phyloP scores from a whole-genome alignment of 2,888 invertebrate genomes.

The Mellilla xanthometata region DNA sequence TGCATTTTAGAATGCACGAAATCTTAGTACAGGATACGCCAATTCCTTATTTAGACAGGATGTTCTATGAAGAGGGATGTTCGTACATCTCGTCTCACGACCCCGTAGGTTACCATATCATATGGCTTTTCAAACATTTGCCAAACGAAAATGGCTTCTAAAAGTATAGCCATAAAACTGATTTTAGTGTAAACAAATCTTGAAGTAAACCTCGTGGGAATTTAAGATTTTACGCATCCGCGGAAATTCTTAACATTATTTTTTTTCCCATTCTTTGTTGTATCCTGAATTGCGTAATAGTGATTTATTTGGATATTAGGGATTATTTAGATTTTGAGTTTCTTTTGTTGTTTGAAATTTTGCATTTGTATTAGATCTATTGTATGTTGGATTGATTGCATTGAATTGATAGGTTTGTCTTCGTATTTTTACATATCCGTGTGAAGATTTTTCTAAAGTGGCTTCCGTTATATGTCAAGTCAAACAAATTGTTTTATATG shows the following conservation, averaged over 20 bases:
- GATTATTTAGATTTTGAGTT: slow-evolving; percentile 21
- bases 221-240: slow-evolving; percentile 57
- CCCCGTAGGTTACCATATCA: slow-evolving; percentile 66
- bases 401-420: too few species aligned
- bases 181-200: slow-evolving; percentile 10
- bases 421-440: too few species aligned
- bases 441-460: too few species aligned
- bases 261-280: slow-evolving; percentile 37
- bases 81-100: slow-evolving; percentile 71
- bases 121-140: slow-evolving; percentile 35
- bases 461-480: too few species aligned
- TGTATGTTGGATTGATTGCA: too few species aligned
- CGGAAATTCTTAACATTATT: slow-evolving; percentile 64
- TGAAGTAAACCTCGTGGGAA: slow-evolving; percentile 64
- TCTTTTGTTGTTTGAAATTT: slow-evolving; percentile 11
- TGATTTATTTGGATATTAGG: slow-evolving; percentile 32
- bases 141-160: slow-evolving; percentile 21
- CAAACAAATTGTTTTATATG: too few species aligned
- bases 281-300: slow-evolving; percentile 27
- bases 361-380: slow-evolving; percentile 1
- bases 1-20: too few species aligned
- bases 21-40: slow-evolving; percentile 54
- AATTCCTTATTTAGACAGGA: slow-evolving; percentile 64
- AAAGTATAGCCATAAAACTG: slow-evolving; percentile 9
- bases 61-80: slow-evolving; percentile 72